Evolutionary conservation across 1,140 invertebrate species (phyloP).

Genomic region (Drosophila biarmipes): DNA sequence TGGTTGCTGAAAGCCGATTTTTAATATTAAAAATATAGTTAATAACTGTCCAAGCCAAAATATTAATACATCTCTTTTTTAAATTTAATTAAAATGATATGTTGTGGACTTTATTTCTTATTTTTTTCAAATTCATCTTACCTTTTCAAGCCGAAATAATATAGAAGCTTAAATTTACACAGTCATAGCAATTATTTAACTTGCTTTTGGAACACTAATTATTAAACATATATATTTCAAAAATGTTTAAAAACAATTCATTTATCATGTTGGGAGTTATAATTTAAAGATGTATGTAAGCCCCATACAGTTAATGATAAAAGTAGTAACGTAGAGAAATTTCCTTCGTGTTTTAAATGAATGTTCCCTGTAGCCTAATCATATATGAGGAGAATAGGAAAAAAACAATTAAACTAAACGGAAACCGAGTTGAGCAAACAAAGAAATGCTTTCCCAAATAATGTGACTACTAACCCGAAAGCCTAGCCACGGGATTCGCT

Average conservation of each 20-base stretch:
- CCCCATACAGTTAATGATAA: neutral
- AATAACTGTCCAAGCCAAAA: too few relatives aligned
- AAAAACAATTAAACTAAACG: conserved; percentile 23
- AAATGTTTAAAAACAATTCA: neutral
- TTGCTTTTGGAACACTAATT: too few relatives aligned
- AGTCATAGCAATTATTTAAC: too few relatives aligned
- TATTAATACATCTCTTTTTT: too few relatives aligned
- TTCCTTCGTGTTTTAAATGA: neutral
- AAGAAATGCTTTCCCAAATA: conserved; percentile 19
- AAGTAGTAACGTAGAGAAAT: neutral
- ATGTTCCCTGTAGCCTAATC: neutral
- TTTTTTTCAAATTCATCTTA: too few relatives aligned
- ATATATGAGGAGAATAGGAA: neutral
- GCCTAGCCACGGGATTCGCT: neutral
- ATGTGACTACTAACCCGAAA: conserved; percentile 16
- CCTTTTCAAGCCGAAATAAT: too few relatives aligned
- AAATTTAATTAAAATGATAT: too few relatives aligned
- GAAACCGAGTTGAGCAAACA: conserved; percentile 6
- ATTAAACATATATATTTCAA: neutral
- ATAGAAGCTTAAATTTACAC: too few relatives aligned
- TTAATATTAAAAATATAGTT: too few relatives aligned
- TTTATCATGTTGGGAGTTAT: conserved; percentile 3
- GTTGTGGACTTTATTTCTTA: too few relatives aligned
- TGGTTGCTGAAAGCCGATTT: too few relatives aligned
- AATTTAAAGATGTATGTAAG: neutral